phyloP scores from a whole-genome alignment of 2,888 invertebrate genomes.

The Drosophila planitibia region DNA sequence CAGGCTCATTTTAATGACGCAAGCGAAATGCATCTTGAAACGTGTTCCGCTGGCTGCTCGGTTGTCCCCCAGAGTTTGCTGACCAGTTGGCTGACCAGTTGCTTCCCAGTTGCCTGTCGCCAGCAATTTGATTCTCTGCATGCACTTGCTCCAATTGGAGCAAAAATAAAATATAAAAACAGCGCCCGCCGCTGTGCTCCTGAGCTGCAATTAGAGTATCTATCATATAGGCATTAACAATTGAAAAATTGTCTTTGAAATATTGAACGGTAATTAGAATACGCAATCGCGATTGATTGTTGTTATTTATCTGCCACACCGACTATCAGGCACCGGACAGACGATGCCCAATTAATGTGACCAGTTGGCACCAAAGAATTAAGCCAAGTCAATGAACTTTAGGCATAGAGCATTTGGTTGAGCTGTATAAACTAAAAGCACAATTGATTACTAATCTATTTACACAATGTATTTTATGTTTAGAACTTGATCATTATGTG shows the following conservation, averaged over 20 bases:
- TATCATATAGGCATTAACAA: slow-evolving; percentile 76
- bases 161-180: background rate
- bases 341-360: slow-evolving; percentile 33
- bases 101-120: slow-evolving; percentile 39
- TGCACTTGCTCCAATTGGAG: slow-evolving; percentile 55
- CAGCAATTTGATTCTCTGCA: slow-evolving; percentile 47
- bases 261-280: slow-evolving; percentile 76
- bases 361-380: background rate
- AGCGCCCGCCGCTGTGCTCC: slow-evolving; percentile 35
- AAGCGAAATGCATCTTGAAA: slow-evolving; percentile 74
- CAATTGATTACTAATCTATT: background rate
- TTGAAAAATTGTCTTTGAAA: slow-evolving; percentile 79
- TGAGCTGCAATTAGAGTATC: slow-evolving; percentile 73
- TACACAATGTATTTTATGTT: background rate
- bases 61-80: slow-evolving; percentile 22
- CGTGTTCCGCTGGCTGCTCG: slow-evolving; percentile 66
- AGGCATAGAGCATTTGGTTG: background rate
- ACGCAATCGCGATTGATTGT: slow-evolving; percentile 44
- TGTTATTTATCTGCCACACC: slow-evolving; percentile 10
- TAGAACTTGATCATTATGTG: background rate
- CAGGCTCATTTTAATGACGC: slow-evolving; percentile 81
- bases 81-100: slow-evolving; percentile 25
- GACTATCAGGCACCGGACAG: slow-evolving; percentile 11
- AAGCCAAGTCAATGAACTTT: background rate
- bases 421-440: background rate